Conservation (phyloP, 2,888 invertebrate genomes). For the Apeira syringaria region DNA sequence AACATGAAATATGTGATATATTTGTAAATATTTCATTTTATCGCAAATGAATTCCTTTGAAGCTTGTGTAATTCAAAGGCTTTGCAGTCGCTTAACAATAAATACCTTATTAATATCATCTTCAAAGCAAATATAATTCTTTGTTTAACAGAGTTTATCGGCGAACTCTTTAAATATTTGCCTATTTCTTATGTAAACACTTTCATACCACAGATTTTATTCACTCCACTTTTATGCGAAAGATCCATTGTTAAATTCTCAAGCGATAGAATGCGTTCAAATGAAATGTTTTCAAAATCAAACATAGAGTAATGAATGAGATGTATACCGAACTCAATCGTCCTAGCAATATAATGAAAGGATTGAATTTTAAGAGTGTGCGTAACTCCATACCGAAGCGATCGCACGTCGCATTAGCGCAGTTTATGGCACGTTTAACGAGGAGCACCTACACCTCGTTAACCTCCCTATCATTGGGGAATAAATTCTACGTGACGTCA, state of each 20-base stretch:
- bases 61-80: too few species aligned
- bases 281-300: conserved; percentile 27
- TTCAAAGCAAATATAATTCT: conserved; percentile 6
- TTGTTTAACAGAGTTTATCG: conserved; percentile 11
- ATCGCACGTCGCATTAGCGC: conserved; percentile 62
- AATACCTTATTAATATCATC: conserved; percentile 3
- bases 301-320: conserved; percentile 27
- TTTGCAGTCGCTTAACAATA: neutral
- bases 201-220: conserved; percentile 8
- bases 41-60: too few species aligned
- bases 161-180: conserved; percentile 14
- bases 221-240: conserved; percentile 9
- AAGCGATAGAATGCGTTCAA: conserved; percentile 17
- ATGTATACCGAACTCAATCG: too few species aligned
- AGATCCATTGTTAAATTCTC: conserved; percentile 18
- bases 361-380: conserved; percentile 32
- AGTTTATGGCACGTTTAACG: conserved; percentile 63
- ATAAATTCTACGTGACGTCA: conserved; percentile 58
- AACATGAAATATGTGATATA: too few species aligned
- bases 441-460: conserved; percentile 64
- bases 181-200: conserved; percentile 13
- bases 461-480: conserved; percentile 61
- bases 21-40: too few species aligned
- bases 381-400: conserved; percentile 42
- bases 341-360: conserved; percentile 34